A percentile compares a stretch with the other conserved stretches of the same genome.
Evolutionary conservation across 2,113 vertebrate species (phyloP).

Genomic region (Mastomys natalensis): DNA sequence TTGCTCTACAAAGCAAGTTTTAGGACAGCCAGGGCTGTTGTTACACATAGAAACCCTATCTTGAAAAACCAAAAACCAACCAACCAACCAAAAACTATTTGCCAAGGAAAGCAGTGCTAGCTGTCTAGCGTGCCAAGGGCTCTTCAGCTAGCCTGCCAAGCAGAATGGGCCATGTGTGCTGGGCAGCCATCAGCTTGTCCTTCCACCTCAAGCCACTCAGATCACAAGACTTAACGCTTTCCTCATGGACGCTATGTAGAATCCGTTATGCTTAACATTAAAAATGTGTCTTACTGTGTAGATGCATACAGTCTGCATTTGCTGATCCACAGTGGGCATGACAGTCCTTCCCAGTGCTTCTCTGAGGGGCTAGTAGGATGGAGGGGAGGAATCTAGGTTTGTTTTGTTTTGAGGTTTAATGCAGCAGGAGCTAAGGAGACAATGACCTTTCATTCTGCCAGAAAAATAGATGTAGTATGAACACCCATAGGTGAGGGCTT

Average conservation of each 20-base stretch:
- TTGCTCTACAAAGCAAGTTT: too few species aligned
- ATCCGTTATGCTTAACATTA: neutral
- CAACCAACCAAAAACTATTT: neutral
- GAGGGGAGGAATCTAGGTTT: neutral
- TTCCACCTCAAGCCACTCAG: neutral
- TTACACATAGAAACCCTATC: too few species aligned
- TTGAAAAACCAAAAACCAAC: too few species aligned
- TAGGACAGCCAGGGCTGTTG: too few species aligned
- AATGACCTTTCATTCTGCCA: neutral
- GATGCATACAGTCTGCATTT: neutral
- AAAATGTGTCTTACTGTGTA: neutral
- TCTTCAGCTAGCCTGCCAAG: neutral
- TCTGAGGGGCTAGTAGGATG: neutral
- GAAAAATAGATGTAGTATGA: neutral
- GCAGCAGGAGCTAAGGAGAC: neutral
- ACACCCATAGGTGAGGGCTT: neutral
- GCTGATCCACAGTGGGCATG: neutral
- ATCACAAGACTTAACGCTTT: neutral
- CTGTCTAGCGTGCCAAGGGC: neutral
- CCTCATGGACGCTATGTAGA: neutral
- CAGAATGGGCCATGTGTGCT: neutral
- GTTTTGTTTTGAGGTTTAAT: neutral
- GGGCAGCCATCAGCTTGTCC: neutral
- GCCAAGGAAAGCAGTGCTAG: neutral
- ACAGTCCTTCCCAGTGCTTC: neutral